Conservation (phyloP, 2,113 vertebrate genomes). For the Pluvianellus socialis region DNA sequence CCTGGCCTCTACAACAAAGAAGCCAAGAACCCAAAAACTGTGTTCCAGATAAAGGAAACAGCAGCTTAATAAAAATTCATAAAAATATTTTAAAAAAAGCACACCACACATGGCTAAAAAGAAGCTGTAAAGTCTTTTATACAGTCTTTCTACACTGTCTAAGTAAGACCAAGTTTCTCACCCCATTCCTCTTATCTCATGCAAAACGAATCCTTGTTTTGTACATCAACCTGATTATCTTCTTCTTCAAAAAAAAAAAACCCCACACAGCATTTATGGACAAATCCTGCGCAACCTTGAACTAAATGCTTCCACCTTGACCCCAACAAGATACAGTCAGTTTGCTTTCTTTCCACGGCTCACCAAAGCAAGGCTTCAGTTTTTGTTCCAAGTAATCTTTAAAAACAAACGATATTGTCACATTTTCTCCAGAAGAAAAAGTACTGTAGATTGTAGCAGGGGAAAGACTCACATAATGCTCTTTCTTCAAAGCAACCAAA, state of each 20-base stretch:
- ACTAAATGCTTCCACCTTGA: neutral
- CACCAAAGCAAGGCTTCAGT: neutral
- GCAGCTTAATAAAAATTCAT: neutral
- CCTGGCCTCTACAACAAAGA: neutral
- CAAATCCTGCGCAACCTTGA: neutral
- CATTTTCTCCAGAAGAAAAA: neutral
- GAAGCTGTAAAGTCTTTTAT: neutral
- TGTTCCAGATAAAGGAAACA: neutral
- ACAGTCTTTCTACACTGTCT: neutral
- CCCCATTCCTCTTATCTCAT: neutral
- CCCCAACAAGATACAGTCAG: neutral
- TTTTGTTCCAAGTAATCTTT: neutral
- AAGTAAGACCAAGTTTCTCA: neutral
- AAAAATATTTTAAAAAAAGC: neutral
- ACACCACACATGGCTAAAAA: neutral
- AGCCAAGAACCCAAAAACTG: neutral
- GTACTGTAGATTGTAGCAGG: fast-evolving
- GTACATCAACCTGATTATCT: no score
- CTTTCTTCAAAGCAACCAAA: neutral
- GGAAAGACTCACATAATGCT: neutral
- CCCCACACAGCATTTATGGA: neutral
- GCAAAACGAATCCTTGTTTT: neutral
- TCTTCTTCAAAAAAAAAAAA: neutral
- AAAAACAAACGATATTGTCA: neutral
- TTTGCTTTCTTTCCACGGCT: neutral